Conservation (phyloP, 2,797 vertebrate species). For the Falco cherrug region DNA sequence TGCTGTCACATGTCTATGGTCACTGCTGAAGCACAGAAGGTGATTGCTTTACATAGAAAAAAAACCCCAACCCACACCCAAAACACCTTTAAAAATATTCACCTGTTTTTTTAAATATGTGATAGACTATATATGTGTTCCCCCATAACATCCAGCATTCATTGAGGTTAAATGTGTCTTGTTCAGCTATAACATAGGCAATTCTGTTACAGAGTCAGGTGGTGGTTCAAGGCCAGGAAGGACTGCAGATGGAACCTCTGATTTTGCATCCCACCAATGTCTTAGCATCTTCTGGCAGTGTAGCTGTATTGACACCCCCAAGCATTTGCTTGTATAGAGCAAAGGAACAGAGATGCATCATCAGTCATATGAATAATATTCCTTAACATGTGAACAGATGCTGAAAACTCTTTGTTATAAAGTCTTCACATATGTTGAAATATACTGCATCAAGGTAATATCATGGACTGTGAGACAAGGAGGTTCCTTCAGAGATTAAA, state of each 20-base stretch:
- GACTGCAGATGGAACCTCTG: neutral
- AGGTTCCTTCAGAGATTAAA: neutral
- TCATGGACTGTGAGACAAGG: neutral
- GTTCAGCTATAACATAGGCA: neutral
- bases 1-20: neutral
- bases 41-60: neutral
- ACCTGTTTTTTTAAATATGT: neutral
- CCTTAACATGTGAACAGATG: neutral
- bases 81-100: neutral
- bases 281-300: neutral
- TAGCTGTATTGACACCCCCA: neutral
- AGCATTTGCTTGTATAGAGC: neutral
- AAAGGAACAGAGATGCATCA: neutral
- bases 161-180: neutral
- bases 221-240: neutral
- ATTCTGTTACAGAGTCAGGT: neutral
- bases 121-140: neutral
- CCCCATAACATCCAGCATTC: neutral
- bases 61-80: rapidly evolving
- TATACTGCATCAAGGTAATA: neutral
- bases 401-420: neutral
- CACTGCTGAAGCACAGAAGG: neutral
- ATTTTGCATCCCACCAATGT: neutral
- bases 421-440: neutral
- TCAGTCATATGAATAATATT: neutral